Conservation (phyloP, 2,797 vertebrate genomes). For the Silurus lanzhouensis region DNA sequence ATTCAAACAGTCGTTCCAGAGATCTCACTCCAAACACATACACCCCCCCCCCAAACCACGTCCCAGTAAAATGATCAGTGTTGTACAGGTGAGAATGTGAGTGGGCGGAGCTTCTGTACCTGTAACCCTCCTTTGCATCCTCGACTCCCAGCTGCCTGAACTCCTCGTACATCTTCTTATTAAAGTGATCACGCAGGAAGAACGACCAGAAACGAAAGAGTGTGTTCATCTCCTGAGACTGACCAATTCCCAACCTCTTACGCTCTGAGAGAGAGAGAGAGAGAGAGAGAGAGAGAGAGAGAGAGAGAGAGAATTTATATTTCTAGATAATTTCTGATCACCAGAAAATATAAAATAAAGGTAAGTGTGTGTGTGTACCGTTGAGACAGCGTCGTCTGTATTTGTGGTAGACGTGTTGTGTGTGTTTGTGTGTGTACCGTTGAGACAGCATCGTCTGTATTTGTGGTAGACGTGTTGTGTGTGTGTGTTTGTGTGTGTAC, state of each 20-base stretch:
- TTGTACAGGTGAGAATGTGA: too few relatives aligned
- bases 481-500: too few relatives aligned
- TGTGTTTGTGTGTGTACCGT: too few relatives aligned
- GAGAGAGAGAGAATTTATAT: not conserved
- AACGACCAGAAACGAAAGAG: conserved; percentile 99
- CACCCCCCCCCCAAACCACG: too few relatives aligned
- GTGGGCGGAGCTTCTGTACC: conserved; percentile 68
- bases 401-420: too few relatives aligned
- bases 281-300: not conserved
- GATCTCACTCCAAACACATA: too few relatives aligned
- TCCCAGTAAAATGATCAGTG: too few relatives aligned
- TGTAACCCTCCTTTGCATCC: conserved; percentile 96
- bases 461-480: too few relatives aligned
- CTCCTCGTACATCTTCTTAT: conserved; percentile 98
- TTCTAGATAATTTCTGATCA: too few relatives aligned
- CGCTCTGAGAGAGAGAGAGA: conserved; percentile 77
- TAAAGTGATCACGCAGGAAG: conserved; percentile 98
- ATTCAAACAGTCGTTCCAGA: not conserved
- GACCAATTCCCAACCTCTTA: conserved; percentile 95
- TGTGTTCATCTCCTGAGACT: conserved; percentile 99
- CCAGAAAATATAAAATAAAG: not conserved
- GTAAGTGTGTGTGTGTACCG: not conserved
- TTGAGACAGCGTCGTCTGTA: too few relatives aligned
- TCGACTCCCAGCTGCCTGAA: conserved; percentile 95
- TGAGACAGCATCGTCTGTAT: too few relatives aligned